A percentile compares a stretch with the other conserved stretches of the same genome.
Evolutionary conservation across 30 jellyfish, hydroid and myxozoan genomes (phyloP).

Genomic region (Hydractinia symbiolongicarpus): DNA sequence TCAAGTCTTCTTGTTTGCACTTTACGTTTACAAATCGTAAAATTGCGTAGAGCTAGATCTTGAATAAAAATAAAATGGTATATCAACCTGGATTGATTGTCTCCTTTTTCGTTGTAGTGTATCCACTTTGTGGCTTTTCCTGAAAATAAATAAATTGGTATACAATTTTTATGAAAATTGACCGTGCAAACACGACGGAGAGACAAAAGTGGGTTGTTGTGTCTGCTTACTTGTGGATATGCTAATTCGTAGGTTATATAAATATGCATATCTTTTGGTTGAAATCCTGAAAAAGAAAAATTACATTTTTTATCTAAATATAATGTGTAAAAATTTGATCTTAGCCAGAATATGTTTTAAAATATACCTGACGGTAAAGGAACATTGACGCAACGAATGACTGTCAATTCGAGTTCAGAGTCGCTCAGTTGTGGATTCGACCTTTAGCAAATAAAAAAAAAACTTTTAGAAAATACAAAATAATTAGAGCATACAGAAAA

Average conservation of each 20-base stretch:
- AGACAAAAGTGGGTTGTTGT: neutral
- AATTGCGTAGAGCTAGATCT: neutral
- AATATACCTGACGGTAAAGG: conserved; percentile 82
- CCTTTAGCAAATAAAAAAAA: conserved; percentile 24
- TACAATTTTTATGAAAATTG: neutral
- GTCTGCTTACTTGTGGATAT: conserved; percentile 39
- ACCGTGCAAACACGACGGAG: neutral
- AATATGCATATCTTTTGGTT: conserved; percentile 78
- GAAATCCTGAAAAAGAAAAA: conserved; percentile 51
- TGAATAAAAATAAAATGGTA: neutral
- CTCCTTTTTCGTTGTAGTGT: conserved; percentile 43
- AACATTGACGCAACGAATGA: conserved; percentile 70
- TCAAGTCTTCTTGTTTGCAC: no score
- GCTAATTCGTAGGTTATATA: conserved; percentile 83
- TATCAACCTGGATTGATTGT: conserved; percentile 80
- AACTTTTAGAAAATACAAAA: neutral
- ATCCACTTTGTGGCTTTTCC: conserved; percentile 89
- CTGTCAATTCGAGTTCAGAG: conserved; percentile 73
- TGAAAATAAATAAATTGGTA: conserved; percentile 19
- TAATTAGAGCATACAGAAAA: neutral
- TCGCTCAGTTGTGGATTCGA: conserved; percentile 92
- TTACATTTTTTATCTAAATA: neutral
- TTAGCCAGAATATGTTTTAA: neutral
- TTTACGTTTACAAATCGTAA: no score
- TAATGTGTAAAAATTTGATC: neutral